Conservation (phyloP, 2,888 invertebrate species). For the Mesodorylaimus sp. region DNA sequence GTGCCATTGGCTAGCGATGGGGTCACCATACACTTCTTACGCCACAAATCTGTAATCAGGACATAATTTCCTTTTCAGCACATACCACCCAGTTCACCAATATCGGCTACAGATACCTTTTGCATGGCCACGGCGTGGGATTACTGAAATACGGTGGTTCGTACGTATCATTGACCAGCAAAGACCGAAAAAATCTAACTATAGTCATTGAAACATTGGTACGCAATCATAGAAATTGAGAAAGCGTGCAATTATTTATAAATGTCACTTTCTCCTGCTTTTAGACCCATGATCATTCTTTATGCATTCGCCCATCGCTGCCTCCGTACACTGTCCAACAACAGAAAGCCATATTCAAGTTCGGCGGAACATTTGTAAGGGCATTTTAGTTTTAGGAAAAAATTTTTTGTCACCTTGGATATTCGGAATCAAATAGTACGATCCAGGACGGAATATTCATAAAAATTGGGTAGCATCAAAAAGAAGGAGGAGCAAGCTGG, state of each 20-base stretch:
- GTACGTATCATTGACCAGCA: slow-evolving; percentile 28
- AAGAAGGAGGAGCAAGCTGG: no score
- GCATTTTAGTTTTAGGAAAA: neutral
- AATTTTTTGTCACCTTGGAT: neutral
- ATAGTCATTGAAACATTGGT: slow-evolving; percentile 35
- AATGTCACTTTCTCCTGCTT: neutral
- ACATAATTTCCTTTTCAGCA: no score
- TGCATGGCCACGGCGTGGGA: slow-evolving; percentile 28
- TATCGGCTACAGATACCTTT: slow-evolving; percentile 30
- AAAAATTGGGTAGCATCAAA: no score
- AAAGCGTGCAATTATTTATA: neutral
- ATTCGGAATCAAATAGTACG: no score
- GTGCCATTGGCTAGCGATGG: no score
- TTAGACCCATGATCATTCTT: neutral
- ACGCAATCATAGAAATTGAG: neutral
- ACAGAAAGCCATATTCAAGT: neutral
- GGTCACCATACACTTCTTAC: no score
- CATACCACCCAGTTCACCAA: slow-evolving; percentile 32
- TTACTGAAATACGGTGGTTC: slow-evolving; percentile 29
- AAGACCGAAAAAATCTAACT: slow-evolving; percentile 27
- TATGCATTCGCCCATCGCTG: neutral
- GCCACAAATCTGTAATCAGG: no score
- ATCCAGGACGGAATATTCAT: no score
- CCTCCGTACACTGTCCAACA: neutral
- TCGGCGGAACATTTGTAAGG: neutral